Base-by-base conservation (phyloP, 2,113 vertebrate species). In the Pteronura brasiliensis region DNA sequence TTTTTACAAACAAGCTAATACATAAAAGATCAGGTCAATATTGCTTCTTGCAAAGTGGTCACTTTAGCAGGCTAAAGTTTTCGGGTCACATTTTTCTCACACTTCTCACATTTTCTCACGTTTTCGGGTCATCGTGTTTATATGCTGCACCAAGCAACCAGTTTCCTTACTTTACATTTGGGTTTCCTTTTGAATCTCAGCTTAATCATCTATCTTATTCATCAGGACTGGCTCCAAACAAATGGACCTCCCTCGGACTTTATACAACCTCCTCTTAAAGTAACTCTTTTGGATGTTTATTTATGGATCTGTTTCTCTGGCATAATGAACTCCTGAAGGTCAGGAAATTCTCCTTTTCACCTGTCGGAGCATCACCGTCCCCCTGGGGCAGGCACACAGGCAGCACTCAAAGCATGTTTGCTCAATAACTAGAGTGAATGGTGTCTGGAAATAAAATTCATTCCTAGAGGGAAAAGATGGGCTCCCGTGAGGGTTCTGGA, bases 391-490 rank as follows among this genome's bases (percentile, higher is more conserved):
- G 71, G 34, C 34, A 63, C 17, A 11, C 17, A 55, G 20, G 11
- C 27, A 85, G 67, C 10, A 1, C 49, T 86, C 44, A 23, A 1
- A 6, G 23, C 49, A 42, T 57, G 14, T 74, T 89, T 76, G 27
- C 72, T 74, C n/a, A 80, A 69, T 89, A 87, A 79, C 79, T 9
- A 55, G 4, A 63, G 14, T 25, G 57, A 36, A 79, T 81, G 7
- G 20, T n/a, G 92, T 79, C 67, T 42, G 29, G 39, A 97, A 87
- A 67, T 88, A 74, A 80, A 76, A 85, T 71, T 85, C n/a, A 79
- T 90, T 49, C 80, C 72, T 88, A 55, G 29, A 57, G 39, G n/a
- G 69, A 36, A 86, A 83, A 89, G n/a, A 4, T 79, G 13, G 61
- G 4, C 34, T 52, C 80, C 93, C 10, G 3, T 1, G 42, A 88